These are phyloP conservation scores for Bombus haemorrhoidalis DNA, from an alignment of 1,140 invertebrate genomes.

Conservation along the genomic window DNA sequence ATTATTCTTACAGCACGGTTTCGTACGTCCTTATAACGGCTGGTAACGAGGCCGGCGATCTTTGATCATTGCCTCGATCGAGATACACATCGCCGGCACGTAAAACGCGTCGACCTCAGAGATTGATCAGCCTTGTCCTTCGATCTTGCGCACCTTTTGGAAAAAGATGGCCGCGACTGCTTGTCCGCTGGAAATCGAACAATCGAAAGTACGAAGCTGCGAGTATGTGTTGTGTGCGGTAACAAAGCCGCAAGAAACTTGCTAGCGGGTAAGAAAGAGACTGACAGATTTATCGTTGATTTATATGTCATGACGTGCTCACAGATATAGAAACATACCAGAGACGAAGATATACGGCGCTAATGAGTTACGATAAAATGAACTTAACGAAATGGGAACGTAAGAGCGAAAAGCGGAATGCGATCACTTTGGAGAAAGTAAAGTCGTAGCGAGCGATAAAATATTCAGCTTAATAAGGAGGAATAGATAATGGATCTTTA, in stretches of 20 bases:
- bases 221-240: no score
- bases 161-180: conserved; percentile 34
- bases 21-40: conserved; percentile 70
- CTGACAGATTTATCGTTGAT: neutral
- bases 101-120: conserved; percentile 45
- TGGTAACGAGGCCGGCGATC: conserved; percentile 68
- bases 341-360: neutral
- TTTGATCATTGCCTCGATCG: conserved; percentile 64
- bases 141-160: conserved; percentile 46
- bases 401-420: neutral
- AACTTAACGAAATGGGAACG: neutral
- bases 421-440: neutral
- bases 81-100: conserved; percentile 60
- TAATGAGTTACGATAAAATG: neutral
- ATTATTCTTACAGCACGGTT: conserved; percentile 77
- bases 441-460: neutral
- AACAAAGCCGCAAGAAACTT: no score
- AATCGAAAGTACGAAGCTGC: neutral
- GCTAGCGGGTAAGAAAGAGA: neutral
- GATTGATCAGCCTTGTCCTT: conserved; percentile 54
- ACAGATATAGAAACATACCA: neutral
- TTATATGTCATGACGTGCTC: neutral
- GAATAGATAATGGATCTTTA: neutral
- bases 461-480: neutral
- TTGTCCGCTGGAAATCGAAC: neutral